phyloP scores from a whole-genome alignment of 2,888 invertebrate species.

The Eulithis testata region DNA sequence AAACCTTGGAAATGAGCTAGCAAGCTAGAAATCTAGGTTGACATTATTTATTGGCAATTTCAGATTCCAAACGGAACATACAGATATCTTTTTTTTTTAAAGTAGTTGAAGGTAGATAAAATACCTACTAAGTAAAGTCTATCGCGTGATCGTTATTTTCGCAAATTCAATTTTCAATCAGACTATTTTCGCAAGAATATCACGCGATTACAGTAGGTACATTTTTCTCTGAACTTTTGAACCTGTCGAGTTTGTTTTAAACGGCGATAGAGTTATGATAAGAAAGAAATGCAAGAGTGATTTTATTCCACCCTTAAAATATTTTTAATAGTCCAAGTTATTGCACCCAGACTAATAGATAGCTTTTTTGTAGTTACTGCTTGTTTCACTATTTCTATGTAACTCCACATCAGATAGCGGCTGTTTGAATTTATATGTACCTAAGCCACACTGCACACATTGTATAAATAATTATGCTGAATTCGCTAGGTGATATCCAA shows the following conservation, averaged over 20 bases:
- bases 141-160: slow-evolving; percentile 3
- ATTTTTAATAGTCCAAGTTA: no score
- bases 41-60: slow-evolving; percentile 67
- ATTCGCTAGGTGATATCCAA: slow-evolving; percentile 6
- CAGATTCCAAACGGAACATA: slow-evolving; percentile 48
- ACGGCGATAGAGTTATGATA: no score
- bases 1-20: slow-evolving; percentile 53
- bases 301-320: no score
- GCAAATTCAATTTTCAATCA: not conserved
- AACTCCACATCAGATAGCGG: not conserved
- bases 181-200: not conserved
- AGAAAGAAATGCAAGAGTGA: no score
- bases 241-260: no score
- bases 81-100: not conserved
- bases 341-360: not conserved
- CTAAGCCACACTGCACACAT: slow-evolving; percentile 12
- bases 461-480: slow-evolving; percentile 7
- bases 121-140: no score
- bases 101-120: not conserved
- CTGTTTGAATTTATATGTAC: slow-evolving; percentile 6
- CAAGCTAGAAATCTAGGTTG: slow-evolving; percentile 62
- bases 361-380: not conserved
- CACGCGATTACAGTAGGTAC: not conserved
- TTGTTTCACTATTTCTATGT: not conserved
- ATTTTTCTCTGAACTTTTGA: not conserved